These are phyloP conservation scores for Dysidea cf. avara DNA, from an alignment of 37 sponge, comb jelly and placozoan genomes.

Conservation along the genomic window DNA sequence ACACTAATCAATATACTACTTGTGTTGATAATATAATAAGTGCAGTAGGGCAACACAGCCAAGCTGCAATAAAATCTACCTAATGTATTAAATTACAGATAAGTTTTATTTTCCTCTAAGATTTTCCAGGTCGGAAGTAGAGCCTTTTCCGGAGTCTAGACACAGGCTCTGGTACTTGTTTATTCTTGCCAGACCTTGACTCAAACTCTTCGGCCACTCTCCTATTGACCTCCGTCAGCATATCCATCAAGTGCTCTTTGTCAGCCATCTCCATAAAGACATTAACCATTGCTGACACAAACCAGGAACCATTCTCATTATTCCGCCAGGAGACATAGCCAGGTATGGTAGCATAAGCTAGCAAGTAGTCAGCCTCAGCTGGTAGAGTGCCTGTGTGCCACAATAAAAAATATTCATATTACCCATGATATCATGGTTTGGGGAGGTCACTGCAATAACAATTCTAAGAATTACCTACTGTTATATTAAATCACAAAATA, in stretches of 20 bases:
- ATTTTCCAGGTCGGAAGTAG: conserved; percentile 57
- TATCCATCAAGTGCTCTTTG: conserved; percentile 62
- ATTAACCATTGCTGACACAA: conserved; percentile 77
- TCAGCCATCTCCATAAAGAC: conserved; percentile 35
- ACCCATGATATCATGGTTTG: too few relatives aligned
- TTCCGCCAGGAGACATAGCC: conserved; percentile 93
- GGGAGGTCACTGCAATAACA: too few relatives aligned
- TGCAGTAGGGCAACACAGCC: too few relatives aligned
- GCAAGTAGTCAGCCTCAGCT: conserved; percentile 76
- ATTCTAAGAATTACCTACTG: too few relatives aligned
- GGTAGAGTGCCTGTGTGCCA: conserved; percentile 57
- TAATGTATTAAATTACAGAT: too few relatives aligned
- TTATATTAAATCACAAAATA: too few relatives aligned
- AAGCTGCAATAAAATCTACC: too few relatives aligned
- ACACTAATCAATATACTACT: too few relatives aligned
- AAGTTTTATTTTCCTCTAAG: too few relatives aligned
- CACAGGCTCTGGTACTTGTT: conserved; percentile 77
- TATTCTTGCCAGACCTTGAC: conserved; percentile 68
- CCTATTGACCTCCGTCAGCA: conserved; percentile 72
- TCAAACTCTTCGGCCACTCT: conserved; percentile 70
- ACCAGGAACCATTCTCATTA: conserved; percentile 86
- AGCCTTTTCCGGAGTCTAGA: conserved; percentile 64
- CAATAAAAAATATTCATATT: too few relatives aligned
- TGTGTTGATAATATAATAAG: too few relatives aligned
- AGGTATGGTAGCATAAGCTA: conserved; percentile 83